These are phyloP conservation scores for Lepidostoma basale DNA, from an alignment of 1,140 invertebrate genomes.

Conservation along the genomic window DNA sequence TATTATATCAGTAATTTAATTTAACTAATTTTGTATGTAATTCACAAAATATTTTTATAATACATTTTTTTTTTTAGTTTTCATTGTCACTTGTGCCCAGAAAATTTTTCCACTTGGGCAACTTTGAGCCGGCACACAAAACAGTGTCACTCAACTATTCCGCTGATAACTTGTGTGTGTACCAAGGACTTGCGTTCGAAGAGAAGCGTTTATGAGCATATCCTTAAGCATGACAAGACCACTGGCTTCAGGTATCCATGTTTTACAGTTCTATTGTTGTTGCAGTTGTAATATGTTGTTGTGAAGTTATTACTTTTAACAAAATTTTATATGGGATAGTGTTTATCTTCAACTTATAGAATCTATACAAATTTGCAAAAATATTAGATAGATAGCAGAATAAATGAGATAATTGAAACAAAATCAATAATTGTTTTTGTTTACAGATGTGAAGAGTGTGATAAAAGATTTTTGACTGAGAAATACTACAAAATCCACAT, in stretches of 20 bases:
- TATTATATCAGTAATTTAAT: background rate
- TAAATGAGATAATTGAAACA: too few relatives aligned
- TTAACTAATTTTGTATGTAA: background rate
- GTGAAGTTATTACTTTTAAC: too few relatives aligned
- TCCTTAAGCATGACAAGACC: slow-evolving; percentile 6
- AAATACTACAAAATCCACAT: slow-evolving; percentile 27
- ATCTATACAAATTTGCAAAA: too few relatives aligned
- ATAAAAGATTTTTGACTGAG: slow-evolving; percentile 27
- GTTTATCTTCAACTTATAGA: too few relatives aligned
- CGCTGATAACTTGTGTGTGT: slow-evolving; percentile 12
- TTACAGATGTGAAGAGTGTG: slow-evolving; percentile 30
- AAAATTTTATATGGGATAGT: too few relatives aligned
- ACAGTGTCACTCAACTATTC: background rate
- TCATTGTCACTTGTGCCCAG: slow-evolving; percentile 7
- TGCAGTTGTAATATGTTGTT: too few relatives aligned
- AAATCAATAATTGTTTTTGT: slow-evolving; percentile 2
- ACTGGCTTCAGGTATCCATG: background rate
- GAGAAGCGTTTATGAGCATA: background rate
- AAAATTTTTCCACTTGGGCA: slow-evolving; percentile 2
- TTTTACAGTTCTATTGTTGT: too few relatives aligned
- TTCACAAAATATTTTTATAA: background rate
- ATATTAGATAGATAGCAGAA: too few relatives aligned
- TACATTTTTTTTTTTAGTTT: slow-evolving; percentile 21
- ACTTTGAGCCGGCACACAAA: slow-evolving; percentile 1
- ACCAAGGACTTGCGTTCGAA: slow-evolving; percentile 2